These are phyloP conservation scores for Cheilosia pagana DNA, from an alignment of 2,888 invertebrate species.

Conservation along the genomic window DNA sequence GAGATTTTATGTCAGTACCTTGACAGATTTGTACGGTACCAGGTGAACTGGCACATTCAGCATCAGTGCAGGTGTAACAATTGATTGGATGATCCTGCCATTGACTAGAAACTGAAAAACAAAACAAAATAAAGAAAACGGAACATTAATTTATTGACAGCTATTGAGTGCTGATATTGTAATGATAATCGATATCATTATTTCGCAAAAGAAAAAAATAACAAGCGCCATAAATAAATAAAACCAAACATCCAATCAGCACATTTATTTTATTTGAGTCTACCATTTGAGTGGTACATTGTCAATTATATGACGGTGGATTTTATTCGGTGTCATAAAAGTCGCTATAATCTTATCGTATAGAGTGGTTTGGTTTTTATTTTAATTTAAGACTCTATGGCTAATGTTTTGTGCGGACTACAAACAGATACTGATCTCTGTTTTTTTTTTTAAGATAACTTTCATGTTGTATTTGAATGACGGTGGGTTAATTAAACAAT, in stretches of 20 bases:
- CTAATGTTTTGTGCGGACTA: background rate
- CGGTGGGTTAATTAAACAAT: background rate
- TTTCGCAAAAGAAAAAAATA: background rate
- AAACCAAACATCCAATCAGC: slow-evolving; percentile 11
- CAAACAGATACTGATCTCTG: background rate
- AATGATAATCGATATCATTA: slow-evolving; percentile 4
- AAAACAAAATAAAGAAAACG: background rate
- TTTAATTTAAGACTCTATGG: background rate
- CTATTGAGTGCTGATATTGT: background rate
- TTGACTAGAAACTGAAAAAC: slow-evolving; percentile 54
- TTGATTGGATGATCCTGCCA: slow-evolving; percentile 78
- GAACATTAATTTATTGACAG: slow-evolving; percentile 23
- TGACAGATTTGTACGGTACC: slow-evolving; percentile 77
- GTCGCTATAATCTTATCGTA: slow-evolving; percentile 24
- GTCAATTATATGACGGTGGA: background rate
- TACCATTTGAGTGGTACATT: background rate
- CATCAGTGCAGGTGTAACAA: slow-evolving; percentile 77
- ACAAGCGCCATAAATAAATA: slow-evolving; percentile 47
- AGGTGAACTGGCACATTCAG: slow-evolving; percentile 75
- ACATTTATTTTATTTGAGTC: background rate
- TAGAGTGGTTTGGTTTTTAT: background rate
- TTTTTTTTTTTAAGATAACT: too few relatives aligned
- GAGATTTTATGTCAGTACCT: slow-evolving; percentile 70
- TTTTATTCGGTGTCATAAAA: slow-evolving; percentile 14
- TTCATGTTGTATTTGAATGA: too few relatives aligned